Conservation (phyloP, 1,140 invertebrate species). For the Polypedilum vanderplanki region DNA sequence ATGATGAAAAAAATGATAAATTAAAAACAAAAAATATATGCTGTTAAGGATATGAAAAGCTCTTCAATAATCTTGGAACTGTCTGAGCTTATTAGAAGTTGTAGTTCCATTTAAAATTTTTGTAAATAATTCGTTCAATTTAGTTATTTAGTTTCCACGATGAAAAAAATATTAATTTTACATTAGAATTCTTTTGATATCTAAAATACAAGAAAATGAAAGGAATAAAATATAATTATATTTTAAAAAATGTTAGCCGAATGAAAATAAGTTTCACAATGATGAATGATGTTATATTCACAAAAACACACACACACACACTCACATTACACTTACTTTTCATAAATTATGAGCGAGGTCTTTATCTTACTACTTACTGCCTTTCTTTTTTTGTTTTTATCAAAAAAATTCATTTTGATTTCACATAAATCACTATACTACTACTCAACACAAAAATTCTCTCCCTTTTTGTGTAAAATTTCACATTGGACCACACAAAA, state of each 20-base stretch:
- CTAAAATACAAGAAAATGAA: slow-evolving; percentile 1
- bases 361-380: too few relatives aligned
- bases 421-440: too few relatives aligned
- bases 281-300: slow-evolving; percentile 11
- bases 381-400: too few relatives aligned
- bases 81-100: slow-evolving; percentile 12
- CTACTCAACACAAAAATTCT: too few relatives aligned
- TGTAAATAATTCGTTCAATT: slow-evolving; percentile 19
- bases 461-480: too few relatives aligned
- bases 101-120: not conserved
- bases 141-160: slow-evolving; percentile 4
- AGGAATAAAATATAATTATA: slow-evolving; percentile 5
- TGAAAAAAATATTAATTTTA: slow-evolving; percentile 20
- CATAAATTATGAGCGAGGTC: too few relatives aligned
- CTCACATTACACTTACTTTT: not conserved
- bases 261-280: not conserved
- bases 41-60: slow-evolving; percentile 1
- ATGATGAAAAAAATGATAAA: too few relatives aligned
- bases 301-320: slow-evolving; percentile 10
- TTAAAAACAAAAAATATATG: not conserved
- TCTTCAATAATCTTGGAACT: not conserved
- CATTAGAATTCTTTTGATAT: slow-evolving; percentile 8
- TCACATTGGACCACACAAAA: too few relatives aligned
- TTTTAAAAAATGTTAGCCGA: slow-evolving; percentile 12
- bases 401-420: too few relatives aligned